Evolutionary conservation across 2,888 invertebrate genomes (phyloP).

Genomic region (Xestia xanthographa): DNA sequence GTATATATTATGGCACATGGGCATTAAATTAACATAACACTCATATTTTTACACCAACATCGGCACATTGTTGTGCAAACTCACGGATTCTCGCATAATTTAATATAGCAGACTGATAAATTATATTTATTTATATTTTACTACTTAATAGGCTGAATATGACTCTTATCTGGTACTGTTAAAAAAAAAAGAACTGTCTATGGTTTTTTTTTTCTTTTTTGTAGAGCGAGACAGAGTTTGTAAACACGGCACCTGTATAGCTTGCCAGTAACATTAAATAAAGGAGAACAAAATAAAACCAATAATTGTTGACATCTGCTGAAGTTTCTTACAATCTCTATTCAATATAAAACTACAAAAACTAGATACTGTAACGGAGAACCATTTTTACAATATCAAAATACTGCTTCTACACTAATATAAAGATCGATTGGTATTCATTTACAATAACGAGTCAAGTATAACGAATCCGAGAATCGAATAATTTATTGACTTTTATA

Average conservation of each 20-base stretch:
- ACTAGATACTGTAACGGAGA: slow-evolving; percentile 85
- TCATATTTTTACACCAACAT: slow-evolving; percentile 80
- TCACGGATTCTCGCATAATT: slow-evolving; percentile 63
- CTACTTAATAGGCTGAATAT: slow-evolving; percentile 54
- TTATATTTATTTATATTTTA: slow-evolving; percentile 62
- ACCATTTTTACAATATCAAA: slow-evolving; percentile 83
- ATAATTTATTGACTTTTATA: slow-evolving; percentile 78
- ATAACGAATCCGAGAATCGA: slow-evolving; percentile 76
- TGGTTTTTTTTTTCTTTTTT: slow-evolving; percentile 19
- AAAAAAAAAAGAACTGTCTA: slow-evolving; percentile 38
- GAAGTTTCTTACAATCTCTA: slow-evolving; percentile 80
- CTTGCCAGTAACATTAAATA: slow-evolving; percentile 62
- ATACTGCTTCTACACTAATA: slow-evolving; percentile 87
- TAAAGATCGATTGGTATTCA: slow-evolving; percentile 82
- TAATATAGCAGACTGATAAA: slow-evolving; percentile 55
- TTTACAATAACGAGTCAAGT: slow-evolving; percentile 82
- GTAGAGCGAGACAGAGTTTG: slow-evolving; percentile 65
- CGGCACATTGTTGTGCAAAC: slow-evolving; percentile 72
- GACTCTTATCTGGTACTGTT: slow-evolving; percentile 42
- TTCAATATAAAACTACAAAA: slow-evolving; percentile 85
- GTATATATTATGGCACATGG: slow-evolving; percentile 86
- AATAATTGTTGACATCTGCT: slow-evolving; percentile 59
- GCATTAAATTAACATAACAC: slow-evolving; percentile 80
- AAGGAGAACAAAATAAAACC: slow-evolving; percentile 63
- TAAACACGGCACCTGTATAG: slow-evolving; percentile 62